Conservation (phyloP, 2,797 vertebrate genomes). For the Huso huso region DNA sequence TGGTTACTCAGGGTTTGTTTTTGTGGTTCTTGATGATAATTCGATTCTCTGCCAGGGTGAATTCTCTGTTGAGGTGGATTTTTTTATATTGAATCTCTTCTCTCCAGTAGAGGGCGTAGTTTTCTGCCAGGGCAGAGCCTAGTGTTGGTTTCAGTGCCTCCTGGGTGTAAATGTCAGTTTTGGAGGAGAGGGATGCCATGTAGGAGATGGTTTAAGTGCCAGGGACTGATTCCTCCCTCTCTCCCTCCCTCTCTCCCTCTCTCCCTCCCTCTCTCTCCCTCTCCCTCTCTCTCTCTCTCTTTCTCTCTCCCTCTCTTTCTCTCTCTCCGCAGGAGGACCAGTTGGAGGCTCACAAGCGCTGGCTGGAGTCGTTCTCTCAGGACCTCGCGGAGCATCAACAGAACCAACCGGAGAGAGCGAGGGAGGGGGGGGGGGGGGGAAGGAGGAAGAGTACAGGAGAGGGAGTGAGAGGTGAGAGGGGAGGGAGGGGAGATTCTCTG, state of each 20-base stretch:
- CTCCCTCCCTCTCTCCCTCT: too few relatives aligned
- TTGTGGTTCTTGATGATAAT: too few relatives aligned
- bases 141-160: not conserved
- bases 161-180: not conserved
- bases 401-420: slow-evolving; percentile 22
- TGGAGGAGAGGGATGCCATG: not conserved
- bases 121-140: too few relatives aligned
- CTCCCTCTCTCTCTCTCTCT: not conserved
- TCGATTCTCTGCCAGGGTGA: not conserved
- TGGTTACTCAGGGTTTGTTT: too few relatives aligned
- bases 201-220: not conserved
- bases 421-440: too few relatives aligned
- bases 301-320: not conserved
- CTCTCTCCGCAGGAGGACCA: slow-evolving; percentile 64
- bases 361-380: slow-evolving; percentile 64
- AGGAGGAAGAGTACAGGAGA: too few relatives aligned
- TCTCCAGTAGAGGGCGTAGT: too few relatives aligned
- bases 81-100: not conserved
- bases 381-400: slow-evolving; percentile 64
- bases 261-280: too few relatives aligned
- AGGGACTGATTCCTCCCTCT: not conserved
- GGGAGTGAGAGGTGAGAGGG: too few relatives aligned
- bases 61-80: not conserved
- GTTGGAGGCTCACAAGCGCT: slow-evolving; percentile 63
- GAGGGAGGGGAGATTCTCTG: too few relatives aligned